Conservation (phyloP, 2,888 invertebrate species). For the Melanchra persicariae region DNA sequence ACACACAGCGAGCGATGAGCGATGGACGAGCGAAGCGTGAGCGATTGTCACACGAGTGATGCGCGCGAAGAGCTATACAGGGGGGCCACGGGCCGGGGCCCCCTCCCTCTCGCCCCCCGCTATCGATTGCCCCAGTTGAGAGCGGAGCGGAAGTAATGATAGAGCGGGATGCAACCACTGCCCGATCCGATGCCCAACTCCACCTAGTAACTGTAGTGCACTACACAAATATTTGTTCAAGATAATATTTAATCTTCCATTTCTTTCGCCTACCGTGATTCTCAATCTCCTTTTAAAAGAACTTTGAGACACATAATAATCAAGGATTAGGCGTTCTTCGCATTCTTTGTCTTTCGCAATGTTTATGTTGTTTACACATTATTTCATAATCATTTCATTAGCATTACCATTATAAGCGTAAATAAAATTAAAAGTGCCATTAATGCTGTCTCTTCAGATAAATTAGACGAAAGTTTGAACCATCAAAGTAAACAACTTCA, state of each 20-base stretch:
- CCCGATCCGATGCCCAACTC: constrained; percentile 86
- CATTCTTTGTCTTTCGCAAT: constrained; percentile 23
- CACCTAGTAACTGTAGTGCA: constrained; percentile 85
- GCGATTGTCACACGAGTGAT: constrained; percentile 89
- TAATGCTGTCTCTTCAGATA: constrained; percentile 76
- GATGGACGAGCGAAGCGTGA: constrained; percentile 78
- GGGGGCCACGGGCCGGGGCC: constrained; percentile 75
- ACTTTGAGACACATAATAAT: constrained; percentile 62
- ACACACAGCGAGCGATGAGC: constrained; percentile 66
- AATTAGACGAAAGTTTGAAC: constrained; percentile 84
- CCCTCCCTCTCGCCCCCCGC: constrained; percentile 77
- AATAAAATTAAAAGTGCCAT: constrained; percentile 57
- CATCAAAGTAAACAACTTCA: constrained; percentile 89
- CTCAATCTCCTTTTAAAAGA: constrained; percentile 65
- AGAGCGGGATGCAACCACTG: constrained; percentile 90
- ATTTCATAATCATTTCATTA: background rate
- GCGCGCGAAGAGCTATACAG: constrained; percentile 80
- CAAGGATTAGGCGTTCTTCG: constrained; percentile 50
- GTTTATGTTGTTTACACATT: constrained; percentile 6
- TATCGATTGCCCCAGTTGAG: constrained; percentile 93
- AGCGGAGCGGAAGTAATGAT: constrained; percentile 90
- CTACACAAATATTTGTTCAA: constrained; percentile 86
- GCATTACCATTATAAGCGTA: constrained; percentile 17
- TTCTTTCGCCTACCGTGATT: constrained; percentile 77
- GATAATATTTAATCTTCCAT: constrained; percentile 86